These are phyloP conservation scores for Yponomeuta malinellus DNA, from an alignment of 2,888 invertebrate genomes.

Conservation along the genomic window DNA sequence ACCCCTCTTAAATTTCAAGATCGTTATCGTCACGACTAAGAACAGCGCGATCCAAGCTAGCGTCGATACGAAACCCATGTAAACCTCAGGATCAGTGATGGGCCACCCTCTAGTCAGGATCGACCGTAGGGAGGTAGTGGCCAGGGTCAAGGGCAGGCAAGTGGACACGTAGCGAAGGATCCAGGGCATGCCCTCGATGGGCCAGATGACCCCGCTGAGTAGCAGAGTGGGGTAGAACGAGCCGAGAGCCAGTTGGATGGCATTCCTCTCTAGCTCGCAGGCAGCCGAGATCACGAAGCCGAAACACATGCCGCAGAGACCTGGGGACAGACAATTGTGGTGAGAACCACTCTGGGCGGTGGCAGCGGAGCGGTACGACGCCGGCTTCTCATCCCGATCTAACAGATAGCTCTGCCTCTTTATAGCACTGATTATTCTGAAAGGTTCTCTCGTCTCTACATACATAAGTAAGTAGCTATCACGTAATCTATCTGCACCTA, in stretches of 20 bases:
- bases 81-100: slow-evolving; percentile 86
- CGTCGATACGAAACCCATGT: slow-evolving; percentile 91
- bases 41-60: slow-evolving; percentile 90
- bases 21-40: slow-evolving; percentile 85
- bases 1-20: slow-evolving; percentile 87
- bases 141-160: slow-evolving; percentile 90
- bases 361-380: too few species aligned
- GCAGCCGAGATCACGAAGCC: slow-evolving; percentile 96
- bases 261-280: slow-evolving; percentile 93
- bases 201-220: slow-evolving; percentile 97
- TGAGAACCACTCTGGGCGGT: background rate
- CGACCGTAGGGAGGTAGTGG: slow-evolving; percentile 92
- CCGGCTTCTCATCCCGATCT: too few species aligned
- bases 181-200: slow-evolving; percentile 95
- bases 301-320: slow-evolving; percentile 96
- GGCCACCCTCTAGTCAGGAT: slow-evolving; percentile 93
- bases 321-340: slow-evolving; percentile 31
- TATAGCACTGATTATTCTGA: too few species aligned
- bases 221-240: slow-evolving; percentile 96
- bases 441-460: too few species aligned
- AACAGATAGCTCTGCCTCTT: too few species aligned
- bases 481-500: too few species aligned
- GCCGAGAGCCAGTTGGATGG: slow-evolving; percentile 93
- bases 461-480: too few species aligned
- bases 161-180: slow-evolving; percentile 88